phyloP scores from a whole-genome alignment of 2,797 vertebrate species.

The Mus spretus region DNA sequence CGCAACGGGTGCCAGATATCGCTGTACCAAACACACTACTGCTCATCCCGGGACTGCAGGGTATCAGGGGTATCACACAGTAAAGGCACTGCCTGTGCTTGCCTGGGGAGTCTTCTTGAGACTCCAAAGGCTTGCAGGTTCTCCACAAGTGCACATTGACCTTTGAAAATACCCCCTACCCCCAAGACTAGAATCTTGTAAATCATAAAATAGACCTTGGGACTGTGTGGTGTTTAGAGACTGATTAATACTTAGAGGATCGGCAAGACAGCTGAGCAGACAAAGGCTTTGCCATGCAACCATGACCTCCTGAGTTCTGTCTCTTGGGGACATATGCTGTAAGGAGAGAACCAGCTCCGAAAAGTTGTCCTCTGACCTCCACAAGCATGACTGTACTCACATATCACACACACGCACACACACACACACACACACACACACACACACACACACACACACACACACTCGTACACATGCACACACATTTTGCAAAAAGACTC shows the following conservation, averaged over 20 bases:
- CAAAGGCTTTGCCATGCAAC: background rate
- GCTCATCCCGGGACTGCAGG: background rate
- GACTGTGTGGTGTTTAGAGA: background rate
- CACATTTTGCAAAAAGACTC: background rate
- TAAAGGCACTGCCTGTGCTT: background rate
- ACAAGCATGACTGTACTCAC: background rate
- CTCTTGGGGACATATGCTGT: background rate
- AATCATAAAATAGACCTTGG: slow-evolving; percentile 34
- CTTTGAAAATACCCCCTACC: background rate
- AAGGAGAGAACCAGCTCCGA: background rate
- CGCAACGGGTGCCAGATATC: background rate
- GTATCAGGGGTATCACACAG: background rate
- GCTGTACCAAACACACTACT: background rate
- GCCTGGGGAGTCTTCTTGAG: background rate
- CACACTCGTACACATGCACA: background rate
- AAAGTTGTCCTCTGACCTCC: background rate
- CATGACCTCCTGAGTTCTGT: background rate
- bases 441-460: background rate
- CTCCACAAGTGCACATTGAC: background rate
- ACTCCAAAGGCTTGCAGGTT: background rate
- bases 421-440: background rate
- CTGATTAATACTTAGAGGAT: background rate
- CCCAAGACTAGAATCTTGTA: background rate
- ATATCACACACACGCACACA: background rate
- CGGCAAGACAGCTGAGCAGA: background rate